phyloP scores from a whole-genome alignment of 1,140 invertebrate species.

The Rhysida immarginata region DNA sequence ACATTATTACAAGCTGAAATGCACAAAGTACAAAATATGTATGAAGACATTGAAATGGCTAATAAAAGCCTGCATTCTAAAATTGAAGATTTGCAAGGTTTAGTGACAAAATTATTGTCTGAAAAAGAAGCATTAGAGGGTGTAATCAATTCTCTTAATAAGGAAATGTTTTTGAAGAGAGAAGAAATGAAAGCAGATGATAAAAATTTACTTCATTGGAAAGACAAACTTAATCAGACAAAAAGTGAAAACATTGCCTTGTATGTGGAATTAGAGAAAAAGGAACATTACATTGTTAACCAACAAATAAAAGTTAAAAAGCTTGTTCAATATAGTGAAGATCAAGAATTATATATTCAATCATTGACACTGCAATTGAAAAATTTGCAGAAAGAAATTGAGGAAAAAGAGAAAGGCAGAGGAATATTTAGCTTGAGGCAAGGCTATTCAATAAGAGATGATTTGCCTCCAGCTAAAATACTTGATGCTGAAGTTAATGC shows the following conservation, averaged over 20 bases:
- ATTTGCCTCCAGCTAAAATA: not conserved
- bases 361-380: not conserved
- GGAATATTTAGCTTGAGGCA: not conserved
- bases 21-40: not conserved
- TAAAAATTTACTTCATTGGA: not conserved
- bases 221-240: not conserved
- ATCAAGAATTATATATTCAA: not conserved
- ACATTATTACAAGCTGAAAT: not conserved
- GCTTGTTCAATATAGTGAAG: not conserved
- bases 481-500: not conserved
- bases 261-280: slow-evolving; percentile 1
- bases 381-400: not conserved
- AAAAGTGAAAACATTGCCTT: not conserved
- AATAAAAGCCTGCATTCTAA: not conserved
- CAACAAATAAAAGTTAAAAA: not conserved
- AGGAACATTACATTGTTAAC: not conserved
- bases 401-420: not conserved
- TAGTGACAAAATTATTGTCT: not conserved
- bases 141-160: not conserved
- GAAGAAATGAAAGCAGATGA: too few relatives aligned
- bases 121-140: not conserved
- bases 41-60: not conserved
- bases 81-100: not conserved
- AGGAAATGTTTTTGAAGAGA: not conserved
- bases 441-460: not conserved